phyloP scores from a whole-genome alignment of 2,888 invertebrate genomes.

The Eutolmus rufibarbis region DNA sequence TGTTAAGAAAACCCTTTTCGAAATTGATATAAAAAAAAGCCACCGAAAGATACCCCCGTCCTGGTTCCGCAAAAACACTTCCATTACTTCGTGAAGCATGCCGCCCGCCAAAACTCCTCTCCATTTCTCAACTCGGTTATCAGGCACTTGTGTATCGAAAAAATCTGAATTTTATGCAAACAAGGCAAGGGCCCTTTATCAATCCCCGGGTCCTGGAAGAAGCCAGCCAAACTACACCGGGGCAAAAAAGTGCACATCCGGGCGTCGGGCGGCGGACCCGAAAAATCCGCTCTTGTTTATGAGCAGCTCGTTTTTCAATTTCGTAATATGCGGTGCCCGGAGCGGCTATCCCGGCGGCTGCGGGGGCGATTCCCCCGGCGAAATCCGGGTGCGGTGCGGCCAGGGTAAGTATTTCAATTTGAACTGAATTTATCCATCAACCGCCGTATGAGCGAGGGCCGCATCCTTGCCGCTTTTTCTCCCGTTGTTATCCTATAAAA shows the following conservation, averaged over 20 bases:
- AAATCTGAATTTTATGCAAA: conserved; percentile 24
- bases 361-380: neutral
- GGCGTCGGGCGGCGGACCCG: neutral
- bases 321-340: neutral
- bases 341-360: neutral
- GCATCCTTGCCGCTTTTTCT: neutral
- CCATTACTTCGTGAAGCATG: neutral
- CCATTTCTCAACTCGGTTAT: neutral
- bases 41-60: neutral
- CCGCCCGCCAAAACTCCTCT: neutral
- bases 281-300: conserved; percentile 18
- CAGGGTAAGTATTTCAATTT: conserved; percentile 34
- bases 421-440: conserved; percentile 28
- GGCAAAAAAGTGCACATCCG: neutral
- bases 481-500: neutral
- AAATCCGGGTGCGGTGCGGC: neutral
- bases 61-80: neutral
- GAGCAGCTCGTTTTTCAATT: conserved; percentile 29
- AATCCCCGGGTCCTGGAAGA: neutral
- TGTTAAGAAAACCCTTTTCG: neutral
- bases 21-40: neutral
- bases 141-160: neutral
- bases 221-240: neutral
- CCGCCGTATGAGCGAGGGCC: neutral
- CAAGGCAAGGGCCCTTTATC: conserved; percentile 12